Conservation (phyloP, 2,797 vertebrate genomes). For the Eremophila alpestris region DNA sequence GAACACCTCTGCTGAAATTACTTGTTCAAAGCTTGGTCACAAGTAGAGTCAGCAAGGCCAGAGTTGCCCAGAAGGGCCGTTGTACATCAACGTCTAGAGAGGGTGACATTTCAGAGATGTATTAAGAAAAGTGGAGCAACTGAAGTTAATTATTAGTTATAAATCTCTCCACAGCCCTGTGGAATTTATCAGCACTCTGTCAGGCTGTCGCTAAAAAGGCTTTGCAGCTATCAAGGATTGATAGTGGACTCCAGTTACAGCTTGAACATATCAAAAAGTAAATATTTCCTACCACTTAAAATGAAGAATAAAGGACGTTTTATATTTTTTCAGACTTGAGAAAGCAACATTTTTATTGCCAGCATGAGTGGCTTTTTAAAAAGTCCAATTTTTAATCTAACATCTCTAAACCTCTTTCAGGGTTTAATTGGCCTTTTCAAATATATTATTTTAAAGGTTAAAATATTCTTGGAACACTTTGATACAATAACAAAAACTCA, state of each 20-base stretch:
- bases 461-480: not conserved
- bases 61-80: not conserved
- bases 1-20: not conserved
- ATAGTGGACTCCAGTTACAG: not conserved
- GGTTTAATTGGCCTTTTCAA: not conserved
- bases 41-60: not conserved
- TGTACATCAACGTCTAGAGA: not conserved
- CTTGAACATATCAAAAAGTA: not conserved
- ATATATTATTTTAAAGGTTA: not conserved
- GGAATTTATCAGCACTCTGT: not conserved
- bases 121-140: not conserved
- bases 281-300: not conserved
- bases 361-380: not conserved
- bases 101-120: not conserved
- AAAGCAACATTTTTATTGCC: not conserved
- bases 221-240: not conserved
- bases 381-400: not conserved
- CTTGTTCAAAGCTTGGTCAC: not conserved
- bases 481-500: not conserved
- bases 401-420: not conserved
- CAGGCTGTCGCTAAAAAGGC: not conserved
- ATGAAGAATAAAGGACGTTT: not conserved
- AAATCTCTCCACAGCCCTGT: not conserved
- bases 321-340: not conserved
- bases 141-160: not conserved